A percentile compares a stretch with the other conserved stretches of the same genome.
Conservation (phyloP, 2,113 vertebrate genomes). For the Leptobrachium leishanense region DNA sequence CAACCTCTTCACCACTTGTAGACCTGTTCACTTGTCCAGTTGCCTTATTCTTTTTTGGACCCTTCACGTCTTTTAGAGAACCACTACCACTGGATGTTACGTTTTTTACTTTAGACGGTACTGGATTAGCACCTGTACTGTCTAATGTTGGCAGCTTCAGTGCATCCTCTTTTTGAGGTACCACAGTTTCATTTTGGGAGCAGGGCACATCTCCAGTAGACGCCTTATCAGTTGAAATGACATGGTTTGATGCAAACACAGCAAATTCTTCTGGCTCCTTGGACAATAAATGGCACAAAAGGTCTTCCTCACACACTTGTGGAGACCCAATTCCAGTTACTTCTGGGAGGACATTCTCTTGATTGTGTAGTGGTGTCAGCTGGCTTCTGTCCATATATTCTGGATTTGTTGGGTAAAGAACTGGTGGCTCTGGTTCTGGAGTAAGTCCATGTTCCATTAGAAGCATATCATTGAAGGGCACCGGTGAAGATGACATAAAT, state of each 20-base stretch:
- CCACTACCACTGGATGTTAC: not conserved
- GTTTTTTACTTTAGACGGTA: slow-evolving; percentile 52
- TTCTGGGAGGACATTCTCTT: not conserved
- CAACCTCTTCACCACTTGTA: slow-evolving; percentile 32
- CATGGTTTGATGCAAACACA: slow-evolving; percentile 10
- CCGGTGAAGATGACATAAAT: slow-evolving; percentile 37
- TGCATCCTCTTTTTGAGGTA: slow-evolving; percentile 34
- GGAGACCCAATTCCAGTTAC: slow-evolving; percentile 6
- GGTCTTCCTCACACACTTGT: accelerated
- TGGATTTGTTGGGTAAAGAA: not conserved
- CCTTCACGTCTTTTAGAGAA: slow-evolving; percentile 17
- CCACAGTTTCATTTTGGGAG: not conserved
- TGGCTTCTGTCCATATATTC: not conserved
- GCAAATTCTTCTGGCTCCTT: slow-evolving; percentile 24
- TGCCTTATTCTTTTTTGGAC: not conserved
- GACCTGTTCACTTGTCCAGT: slow-evolving; percentile 23
- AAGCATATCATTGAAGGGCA: slow-evolving; percentile 23
- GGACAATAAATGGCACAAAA: slow-evolving; percentile 47
- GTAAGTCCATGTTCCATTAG: slow-evolving; percentile 41
- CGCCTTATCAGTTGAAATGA: not conserved
- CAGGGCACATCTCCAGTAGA: not conserved
- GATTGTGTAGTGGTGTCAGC: not conserved
- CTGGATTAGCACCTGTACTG: not conserved
- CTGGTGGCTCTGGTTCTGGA: slow-evolving; percentile 18
- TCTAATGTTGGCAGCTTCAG: not conserved